These are phyloP conservation scores for Larimichthys crocea DNA, from an alignment of 2,113 vertebrate genomes.

Conservation along the genomic window DNA sequence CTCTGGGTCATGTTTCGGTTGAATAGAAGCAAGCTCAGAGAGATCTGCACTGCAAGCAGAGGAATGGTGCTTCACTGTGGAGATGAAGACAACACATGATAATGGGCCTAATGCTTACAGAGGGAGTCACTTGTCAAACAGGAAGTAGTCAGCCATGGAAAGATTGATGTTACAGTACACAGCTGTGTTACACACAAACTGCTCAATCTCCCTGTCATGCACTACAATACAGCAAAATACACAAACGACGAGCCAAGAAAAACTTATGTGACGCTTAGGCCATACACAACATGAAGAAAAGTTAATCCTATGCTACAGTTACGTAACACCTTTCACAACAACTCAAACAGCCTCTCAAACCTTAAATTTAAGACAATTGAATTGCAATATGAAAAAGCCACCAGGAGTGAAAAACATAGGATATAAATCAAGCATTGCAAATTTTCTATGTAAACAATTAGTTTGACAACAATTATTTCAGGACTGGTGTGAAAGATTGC, in stretches of 20 bases:
- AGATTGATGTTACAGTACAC: conserved; percentile 46
- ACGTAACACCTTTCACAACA: conserved; percentile 9
- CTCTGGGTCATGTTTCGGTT: conserved; percentile 30
- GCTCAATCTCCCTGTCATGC: conserved; percentile 29
- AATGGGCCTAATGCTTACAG: conserved; percentile 52
- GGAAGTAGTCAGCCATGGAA: conserved; percentile 43
- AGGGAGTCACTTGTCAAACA: conserved; percentile 61
- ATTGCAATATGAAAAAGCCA: conserved; percentile 10
- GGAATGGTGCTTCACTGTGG: conserved; percentile 7
- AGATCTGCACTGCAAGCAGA: conserved; percentile 12
- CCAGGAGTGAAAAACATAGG: conserved; percentile 4
- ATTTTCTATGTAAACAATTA: neutral
- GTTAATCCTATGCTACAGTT: neutral
- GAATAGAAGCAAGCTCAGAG: conserved; percentile 7
- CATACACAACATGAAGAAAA: neutral
- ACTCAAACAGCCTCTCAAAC: conserved; percentile 7
- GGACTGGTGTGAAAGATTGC: neutral
- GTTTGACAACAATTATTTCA: neutral
- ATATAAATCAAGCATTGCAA: conserved; percentile 15
- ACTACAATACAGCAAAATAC: conserved; percentile 3
- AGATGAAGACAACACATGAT: conserved; percentile 54
- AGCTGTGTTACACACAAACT: conserved; percentile 28
- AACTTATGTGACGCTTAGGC: neutral
- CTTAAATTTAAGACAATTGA: neutral
- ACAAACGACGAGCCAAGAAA: conserved; percentile 9